These are phyloP conservation scores for Microchrysa polita DNA, from an alignment of 2,888 invertebrate genomes.

Conservation along the genomic window DNA sequence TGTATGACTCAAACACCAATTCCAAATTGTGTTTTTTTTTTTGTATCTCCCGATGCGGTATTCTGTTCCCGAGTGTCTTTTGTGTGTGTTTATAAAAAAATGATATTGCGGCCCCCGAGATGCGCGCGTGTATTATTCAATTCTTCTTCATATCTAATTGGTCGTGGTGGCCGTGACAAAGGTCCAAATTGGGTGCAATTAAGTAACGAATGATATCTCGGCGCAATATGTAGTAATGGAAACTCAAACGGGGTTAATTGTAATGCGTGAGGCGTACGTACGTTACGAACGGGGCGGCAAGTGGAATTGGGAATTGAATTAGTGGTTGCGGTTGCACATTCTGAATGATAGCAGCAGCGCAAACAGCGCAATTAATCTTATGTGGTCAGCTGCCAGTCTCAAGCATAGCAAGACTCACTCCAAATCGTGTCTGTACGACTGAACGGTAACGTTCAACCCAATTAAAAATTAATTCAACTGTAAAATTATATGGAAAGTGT, in stretches of 20 bases:
- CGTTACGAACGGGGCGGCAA: slow-evolving; percentile 15
- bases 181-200: slow-evolving; percentile 26
- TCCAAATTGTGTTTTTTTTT: slow-evolving; percentile 20
- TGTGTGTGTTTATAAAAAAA: slow-evolving; percentile 6
- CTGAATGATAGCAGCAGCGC: no score
- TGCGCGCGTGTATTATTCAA: background rate
- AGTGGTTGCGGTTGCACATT: slow-evolving; percentile 7
- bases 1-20: slow-evolving; percentile 41
- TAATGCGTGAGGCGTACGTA: slow-evolving; percentile 17
- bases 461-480: slow-evolving; percentile 28
- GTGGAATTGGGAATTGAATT: no score
- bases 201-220: no score
- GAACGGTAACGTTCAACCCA: slow-evolving; percentile 33
- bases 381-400: no score
- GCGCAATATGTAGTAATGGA: no score
- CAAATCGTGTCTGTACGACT: slow-evolving; percentile 6
- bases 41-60: no score
- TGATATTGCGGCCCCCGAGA: no score
- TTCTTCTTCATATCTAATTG: background rate
- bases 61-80: no score
- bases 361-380: no score
- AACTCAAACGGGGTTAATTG: slow-evolving; percentile 14
- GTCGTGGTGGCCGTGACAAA: background rate
- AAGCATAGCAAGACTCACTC: no score
- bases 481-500: slow-evolving; percentile 32